A percentile compares a stretch with the other conserved stretches of the same genome.
Evolutionary conservation across 2,113 vertebrate species (phyloP).

Genomic region (Ochotona curzoniae): DNA sequence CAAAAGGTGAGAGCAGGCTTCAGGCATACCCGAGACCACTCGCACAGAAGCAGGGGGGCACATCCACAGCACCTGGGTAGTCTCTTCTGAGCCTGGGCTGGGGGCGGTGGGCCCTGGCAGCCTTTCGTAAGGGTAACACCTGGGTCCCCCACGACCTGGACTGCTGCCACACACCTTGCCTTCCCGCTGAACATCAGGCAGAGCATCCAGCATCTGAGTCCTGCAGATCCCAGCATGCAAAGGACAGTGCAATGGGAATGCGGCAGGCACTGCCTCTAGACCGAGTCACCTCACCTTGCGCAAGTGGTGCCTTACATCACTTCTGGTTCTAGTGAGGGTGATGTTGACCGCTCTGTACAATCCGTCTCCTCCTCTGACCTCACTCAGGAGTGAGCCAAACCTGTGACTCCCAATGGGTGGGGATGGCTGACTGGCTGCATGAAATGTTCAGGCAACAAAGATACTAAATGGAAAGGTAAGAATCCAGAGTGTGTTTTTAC

Average conservation of each 20-base stretch:
- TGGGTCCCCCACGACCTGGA: slow-evolving; percentile 77
- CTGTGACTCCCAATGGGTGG: rapidly evolving
- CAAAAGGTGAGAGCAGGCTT: rapidly evolving
- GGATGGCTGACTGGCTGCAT: neutral
- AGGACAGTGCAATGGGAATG: rapidly evolving
- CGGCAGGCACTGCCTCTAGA: rapidly evolving
- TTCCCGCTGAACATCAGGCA: slow-evolving; percentile 64
- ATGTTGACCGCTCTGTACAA: too few species aligned
- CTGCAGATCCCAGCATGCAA: neutral
- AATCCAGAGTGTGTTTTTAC: neutral
- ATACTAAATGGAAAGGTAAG: neutral
- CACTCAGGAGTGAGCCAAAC: neutral
- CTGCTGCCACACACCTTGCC: slow-evolving; percentile 72
- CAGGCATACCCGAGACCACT: neutral
- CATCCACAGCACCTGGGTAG: slow-evolving; percentile 83
- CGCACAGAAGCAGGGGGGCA: slow-evolving; percentile 74
- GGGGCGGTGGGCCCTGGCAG: slow-evolving; percentile 80
- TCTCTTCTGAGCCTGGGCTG: slow-evolving; percentile 78
- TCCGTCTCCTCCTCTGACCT: neutral
- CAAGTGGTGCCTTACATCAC: too few species aligned
- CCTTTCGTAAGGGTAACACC: slow-evolving; percentile 84
- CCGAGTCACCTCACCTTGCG: rapidly evolving
- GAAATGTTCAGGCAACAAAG: neutral
- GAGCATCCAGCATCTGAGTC: slow-evolving; percentile 45
- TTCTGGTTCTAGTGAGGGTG: too few species aligned